Percentiles rank a stretch among this genome's conserved stretches.
phyloP scores from a whole-genome alignment of 30 jellyfish, hydroid and myxozoan species.

The Aurelia sp. region DNA sequence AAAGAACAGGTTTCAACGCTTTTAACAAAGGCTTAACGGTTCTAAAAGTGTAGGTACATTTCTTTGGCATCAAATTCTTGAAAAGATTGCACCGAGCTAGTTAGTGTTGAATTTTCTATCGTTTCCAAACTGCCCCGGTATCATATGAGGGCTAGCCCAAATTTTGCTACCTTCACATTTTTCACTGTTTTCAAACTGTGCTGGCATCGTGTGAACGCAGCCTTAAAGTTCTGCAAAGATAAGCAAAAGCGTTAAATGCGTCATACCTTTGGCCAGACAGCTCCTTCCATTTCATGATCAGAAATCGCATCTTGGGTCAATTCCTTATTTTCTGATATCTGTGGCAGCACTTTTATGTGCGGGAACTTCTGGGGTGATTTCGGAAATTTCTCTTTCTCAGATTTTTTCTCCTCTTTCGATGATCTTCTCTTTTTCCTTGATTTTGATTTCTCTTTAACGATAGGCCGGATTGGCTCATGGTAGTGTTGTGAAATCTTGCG shows the following conservation, averaged over 20 bases:
- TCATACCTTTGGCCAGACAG: conserved; percentile 74
- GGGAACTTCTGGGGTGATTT: conserved; percentile 88
- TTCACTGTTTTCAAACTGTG: no score
- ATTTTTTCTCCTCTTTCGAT: conserved; percentile 51
- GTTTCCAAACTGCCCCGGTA: no score
- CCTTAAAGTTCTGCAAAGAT: no score
- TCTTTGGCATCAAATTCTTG: no score
- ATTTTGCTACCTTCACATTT: no score
- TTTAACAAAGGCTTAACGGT: no score
- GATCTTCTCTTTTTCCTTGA: conserved; percentile 34
- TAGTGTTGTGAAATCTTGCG: conserved; percentile 79
- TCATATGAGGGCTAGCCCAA: no score
- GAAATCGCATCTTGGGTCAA: conserved; percentile 58
- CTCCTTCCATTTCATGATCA: conserved; percentile 57
- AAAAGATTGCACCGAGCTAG: no score
- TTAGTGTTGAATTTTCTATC: no score
- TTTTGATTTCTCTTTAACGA: conserved; percentile 48
- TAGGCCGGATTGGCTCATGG: conserved; percentile 88
- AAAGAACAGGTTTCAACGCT: no score
- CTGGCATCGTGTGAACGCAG: no score
- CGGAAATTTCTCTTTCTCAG: conserved; percentile 57
- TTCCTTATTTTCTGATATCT: conserved; percentile 68
- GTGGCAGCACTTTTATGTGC: conserved; percentile 73
- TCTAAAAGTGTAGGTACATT: no score
- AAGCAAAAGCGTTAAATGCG: background rate